Conservation (phyloP, 2,888 invertebrate genomes). For the Axea sp. region DNA sequence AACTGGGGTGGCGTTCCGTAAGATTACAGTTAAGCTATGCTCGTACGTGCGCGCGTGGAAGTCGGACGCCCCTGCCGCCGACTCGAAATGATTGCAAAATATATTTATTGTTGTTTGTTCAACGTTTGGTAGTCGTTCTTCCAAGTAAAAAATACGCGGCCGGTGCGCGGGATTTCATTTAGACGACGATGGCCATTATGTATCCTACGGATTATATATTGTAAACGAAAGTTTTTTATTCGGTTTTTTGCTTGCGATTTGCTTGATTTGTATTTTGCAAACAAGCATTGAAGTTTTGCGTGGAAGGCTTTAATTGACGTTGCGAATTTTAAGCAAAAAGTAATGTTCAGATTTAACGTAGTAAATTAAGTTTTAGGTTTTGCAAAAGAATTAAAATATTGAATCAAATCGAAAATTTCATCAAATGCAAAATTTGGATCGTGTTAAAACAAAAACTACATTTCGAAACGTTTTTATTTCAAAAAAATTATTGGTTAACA, state of each 20-base stretch:
- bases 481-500: no score
- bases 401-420: no score
- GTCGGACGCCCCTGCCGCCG: constrained; percentile 69
- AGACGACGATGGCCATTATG: constrained; percentile 34
- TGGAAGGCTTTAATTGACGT: no score
- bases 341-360: no score
- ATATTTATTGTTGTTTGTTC: constrained; percentile 80
- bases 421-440: no score
- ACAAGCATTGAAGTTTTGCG: no score
- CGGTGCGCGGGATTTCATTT: constrained; percentile 57
- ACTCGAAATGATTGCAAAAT: constrained; percentile 74
- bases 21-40: constrained; percentile 80
- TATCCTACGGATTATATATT: constrained; percentile 43
- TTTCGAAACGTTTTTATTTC: no score
- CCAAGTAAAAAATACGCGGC: constrained; percentile 50
- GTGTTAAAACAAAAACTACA: no score
- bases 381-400: no score
- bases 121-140: constrained; percentile 69
- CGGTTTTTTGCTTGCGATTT: constrained; percentile 10
- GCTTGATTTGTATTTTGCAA: constrained; percentile 11
- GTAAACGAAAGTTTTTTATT: constrained; percentile 35
- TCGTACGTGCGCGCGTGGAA: constrained; percentile 79
- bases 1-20: constrained; percentile 78
- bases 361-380: no score
- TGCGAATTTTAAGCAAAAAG: no score